Percentiles rank a stretch among this genome's conserved stretches.
These are phyloP conservation scores for Malurus leucopterus DNA, from an alignment of 2,797 vertebrate species.

Conservation along the genomic window DNA sequence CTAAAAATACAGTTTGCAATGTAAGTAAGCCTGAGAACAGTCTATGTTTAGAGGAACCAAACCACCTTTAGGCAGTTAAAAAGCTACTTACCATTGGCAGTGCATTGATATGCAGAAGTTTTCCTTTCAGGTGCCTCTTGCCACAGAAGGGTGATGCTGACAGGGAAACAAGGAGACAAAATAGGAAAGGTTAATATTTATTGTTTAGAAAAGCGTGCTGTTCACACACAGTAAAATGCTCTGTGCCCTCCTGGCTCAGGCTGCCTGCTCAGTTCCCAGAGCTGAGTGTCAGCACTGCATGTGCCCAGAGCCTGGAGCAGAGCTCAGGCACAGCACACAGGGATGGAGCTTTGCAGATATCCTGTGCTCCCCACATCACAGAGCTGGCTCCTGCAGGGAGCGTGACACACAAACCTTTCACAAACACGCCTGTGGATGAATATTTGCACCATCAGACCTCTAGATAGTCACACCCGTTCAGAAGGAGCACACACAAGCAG, in stretches of 20 bases:
- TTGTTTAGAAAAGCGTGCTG: not conserved
- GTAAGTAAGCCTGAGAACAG: not conserved
- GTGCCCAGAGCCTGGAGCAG: not conserved
- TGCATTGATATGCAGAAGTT: slow-evolving; percentile 74
- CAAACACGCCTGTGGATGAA: not conserved
- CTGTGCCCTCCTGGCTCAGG: not conserved
- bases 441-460: not conserved
- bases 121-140: slow-evolving; percentile 61
- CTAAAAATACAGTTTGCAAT: not conserved
- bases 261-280: not conserved
- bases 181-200: not conserved
- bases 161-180: slow-evolving; percentile 26
- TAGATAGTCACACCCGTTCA: not conserved
- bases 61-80: not conserved
- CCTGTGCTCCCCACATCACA: not conserved
- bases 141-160: slow-evolving; percentile 65
- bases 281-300: not conserved
- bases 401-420: not conserved
- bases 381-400: not conserved
- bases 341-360: not conserved
- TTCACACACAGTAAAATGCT: not conserved
- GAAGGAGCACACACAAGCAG: not conserved
- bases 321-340: not conserved
- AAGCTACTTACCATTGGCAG: slow-evolving; percentile 76
- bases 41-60: not conserved